phyloP scores from a whole-genome alignment of 92 coral and sea anemone species.

The Porites evermanni region DNA sequence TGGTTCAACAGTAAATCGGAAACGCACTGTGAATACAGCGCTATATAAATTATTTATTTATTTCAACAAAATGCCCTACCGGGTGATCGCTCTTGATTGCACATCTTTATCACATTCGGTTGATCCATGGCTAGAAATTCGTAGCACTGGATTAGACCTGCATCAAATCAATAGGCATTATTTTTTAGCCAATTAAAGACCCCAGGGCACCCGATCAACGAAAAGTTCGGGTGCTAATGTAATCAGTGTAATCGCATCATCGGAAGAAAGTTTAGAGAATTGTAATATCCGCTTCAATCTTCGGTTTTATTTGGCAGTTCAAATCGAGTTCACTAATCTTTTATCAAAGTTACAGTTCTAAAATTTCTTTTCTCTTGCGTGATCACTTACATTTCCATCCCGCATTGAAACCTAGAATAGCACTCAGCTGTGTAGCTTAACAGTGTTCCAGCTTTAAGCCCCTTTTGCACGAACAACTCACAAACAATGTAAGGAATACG shows the following conservation, averaged over 20 bases:
- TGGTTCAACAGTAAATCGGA: too few relatives aligned
- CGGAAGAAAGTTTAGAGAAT: not conserved
- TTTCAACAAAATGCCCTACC: not conserved
- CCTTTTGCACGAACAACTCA: not conserved
- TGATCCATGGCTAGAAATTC: not conserved
- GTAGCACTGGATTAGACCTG: not conserved
- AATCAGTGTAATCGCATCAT: not conserved
- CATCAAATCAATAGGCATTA: not conserved
- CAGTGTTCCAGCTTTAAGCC: not conserved
- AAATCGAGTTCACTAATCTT: not conserved
- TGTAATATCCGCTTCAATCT: not conserved
- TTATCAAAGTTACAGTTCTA: not conserved
- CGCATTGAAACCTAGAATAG: not conserved
- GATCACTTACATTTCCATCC: not conserved
- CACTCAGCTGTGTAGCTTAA: not conserved
- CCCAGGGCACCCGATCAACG: conserved; percentile 7
- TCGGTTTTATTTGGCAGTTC: not conserved
- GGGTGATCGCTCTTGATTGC: not conserved
- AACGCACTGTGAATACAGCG: too few relatives aligned
- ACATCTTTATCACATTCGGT: not conserved
- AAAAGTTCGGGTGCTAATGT: conserved; percentile 4
- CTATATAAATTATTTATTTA: not conserved
- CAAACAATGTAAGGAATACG: not conserved
- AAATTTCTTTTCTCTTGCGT: not conserved
- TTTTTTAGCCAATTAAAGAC: not conserved